Conservation (phyloP, 2,113 vertebrate genomes). For the Trichomycterus rosablanca region DNA sequence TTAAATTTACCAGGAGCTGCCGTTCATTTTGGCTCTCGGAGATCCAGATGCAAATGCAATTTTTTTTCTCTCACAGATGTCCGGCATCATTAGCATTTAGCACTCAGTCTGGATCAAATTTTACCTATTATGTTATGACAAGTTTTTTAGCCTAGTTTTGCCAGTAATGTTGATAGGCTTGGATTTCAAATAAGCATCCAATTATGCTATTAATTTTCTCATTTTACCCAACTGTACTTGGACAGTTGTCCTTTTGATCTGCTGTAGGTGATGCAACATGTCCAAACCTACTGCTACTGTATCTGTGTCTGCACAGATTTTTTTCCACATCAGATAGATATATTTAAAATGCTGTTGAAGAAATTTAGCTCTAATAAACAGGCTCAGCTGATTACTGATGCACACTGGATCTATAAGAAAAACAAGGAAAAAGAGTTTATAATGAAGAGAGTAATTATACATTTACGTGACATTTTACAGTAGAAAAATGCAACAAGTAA, state of each 20-base stretch:
- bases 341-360: too few relatives aligned
- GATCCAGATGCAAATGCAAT: constrained; percentile 17
- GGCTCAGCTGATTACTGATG: too few relatives aligned
- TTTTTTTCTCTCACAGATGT: constrained; percentile 10
- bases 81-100: constrained; percentile 21
- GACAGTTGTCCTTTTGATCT: constrained; percentile 52
- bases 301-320: too few relatives aligned
- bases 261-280: neutral
- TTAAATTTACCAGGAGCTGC: constrained; percentile 37
- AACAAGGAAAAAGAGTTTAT: too few relatives aligned
- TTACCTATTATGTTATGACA: constrained; percentile 35
- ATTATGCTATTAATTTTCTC: constrained; percentile 13
- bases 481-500: too few relatives aligned
- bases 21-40: constrained; percentile 24
- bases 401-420: too few relatives aligned
- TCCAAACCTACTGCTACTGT: neutral
- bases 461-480: too few relatives aligned
- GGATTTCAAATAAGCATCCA: constrained; percentile 47
- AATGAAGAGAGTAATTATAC: too few relatives aligned
- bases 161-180: constrained; percentile 56
- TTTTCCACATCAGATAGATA: too few relatives aligned
- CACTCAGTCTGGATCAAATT: constrained; percentile 34
- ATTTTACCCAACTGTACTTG: constrained; percentile 44
- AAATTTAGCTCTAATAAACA: too few relatives aligned
- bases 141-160: constrained; percentile 43